These are phyloP conservation scores for Drosophila paramelanica DNA, from an alignment of 2,888 invertebrate genomes.

Conservation along the genomic window DNA sequence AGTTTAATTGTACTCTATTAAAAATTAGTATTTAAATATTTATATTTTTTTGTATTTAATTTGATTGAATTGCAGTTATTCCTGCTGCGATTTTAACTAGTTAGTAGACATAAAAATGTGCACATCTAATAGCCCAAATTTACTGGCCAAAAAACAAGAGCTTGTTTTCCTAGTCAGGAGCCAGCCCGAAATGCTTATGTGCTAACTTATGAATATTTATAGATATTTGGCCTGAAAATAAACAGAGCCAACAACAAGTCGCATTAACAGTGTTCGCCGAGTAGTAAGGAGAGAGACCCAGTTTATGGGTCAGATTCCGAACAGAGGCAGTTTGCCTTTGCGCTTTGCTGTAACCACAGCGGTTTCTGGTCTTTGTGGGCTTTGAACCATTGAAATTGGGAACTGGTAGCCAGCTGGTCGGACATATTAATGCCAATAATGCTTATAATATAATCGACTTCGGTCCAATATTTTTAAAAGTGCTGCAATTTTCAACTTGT, in stretches of 20 bases:
- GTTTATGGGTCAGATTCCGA: constrained; percentile 54
- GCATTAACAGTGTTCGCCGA: constrained; percentile 19
- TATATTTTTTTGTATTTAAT: not conserved
- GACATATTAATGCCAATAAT: constrained; percentile 70
- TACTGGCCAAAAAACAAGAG: constrained; percentile 23
- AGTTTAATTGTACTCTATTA: no score
- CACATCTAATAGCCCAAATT: constrained; percentile 17
- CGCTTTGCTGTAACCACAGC: constrained; percentile 36
- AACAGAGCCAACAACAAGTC: constrained; percentile 36
- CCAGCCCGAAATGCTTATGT: constrained; percentile 30
- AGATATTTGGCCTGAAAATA: constrained; percentile 56
- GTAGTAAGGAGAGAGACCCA: constrained; percentile 34
- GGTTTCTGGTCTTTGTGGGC: constrained; percentile 25
- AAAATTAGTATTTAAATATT: no score
- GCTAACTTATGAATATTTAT: constrained; percentile 75
- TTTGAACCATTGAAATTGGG: constrained; percentile 48
- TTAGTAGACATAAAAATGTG: constrained; percentile 15
- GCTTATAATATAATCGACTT: constrained; percentile 69
- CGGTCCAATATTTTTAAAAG: constrained; percentile 43
- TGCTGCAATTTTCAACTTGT: constrained; percentile 62
- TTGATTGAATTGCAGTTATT: not conserved
- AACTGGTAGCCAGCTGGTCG: constrained; percentile 47
- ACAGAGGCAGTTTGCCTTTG: constrained; percentile 8
- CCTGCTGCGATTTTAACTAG: not conserved
- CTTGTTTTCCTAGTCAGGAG: constrained; percentile 56